Evolutionary conservation across 2,797 vertebrate genomes (phyloP), one percentile per base, ranked within the genome.

Genomic region (Myiotriccus ornatus): DNA sequence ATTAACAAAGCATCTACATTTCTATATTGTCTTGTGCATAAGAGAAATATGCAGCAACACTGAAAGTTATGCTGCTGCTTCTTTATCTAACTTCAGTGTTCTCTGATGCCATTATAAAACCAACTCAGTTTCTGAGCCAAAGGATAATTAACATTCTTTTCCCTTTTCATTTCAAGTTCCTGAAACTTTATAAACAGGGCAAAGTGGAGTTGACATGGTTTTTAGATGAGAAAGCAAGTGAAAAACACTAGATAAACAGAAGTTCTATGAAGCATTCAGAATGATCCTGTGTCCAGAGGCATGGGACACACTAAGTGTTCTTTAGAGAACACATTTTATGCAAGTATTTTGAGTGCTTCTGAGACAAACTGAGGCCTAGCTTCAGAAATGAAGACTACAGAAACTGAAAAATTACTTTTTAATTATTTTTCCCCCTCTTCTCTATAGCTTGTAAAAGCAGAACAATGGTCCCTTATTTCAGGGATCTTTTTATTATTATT

Each of bases 201-300:
- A 71, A 84, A 59, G 18, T 16, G 16, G 15, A 64, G 12, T 7
- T 23, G 14, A 24, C 10, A 15, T 7, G 20, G 8, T 27, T 82
- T 84, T 84, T 25, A 60, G 17, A 27, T 32, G 67, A 75, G 35
- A 70, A 80, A 50, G 18, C 6, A 74, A 67, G 6, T 39, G 28
- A 69, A 52, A 3, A 44, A 5, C 12, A 52, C 10, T 44, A 64
- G n/a, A 44, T 35, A 68, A 75, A 44, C 4, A 24, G 4, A 71
- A 62, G 25, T 39, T 60, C 41, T 37, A 8, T 56, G 53, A 39
- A 52, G 50, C 6, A 60, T 23, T 10, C 27, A 67, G 39, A 86
- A 74, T 2, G 4, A 70, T 15, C 3, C 0, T 15, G 6, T 32
- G 10, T 16, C 14, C 63, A 24, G 56, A 59, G 11, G 3, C 4